Percentiles rank a stretch among this genome's conserved stretches.
Evolutionary conservation across 2,888 invertebrate genomes (phyloP).

Genomic region (Asteroscopus sphinx): DNA sequence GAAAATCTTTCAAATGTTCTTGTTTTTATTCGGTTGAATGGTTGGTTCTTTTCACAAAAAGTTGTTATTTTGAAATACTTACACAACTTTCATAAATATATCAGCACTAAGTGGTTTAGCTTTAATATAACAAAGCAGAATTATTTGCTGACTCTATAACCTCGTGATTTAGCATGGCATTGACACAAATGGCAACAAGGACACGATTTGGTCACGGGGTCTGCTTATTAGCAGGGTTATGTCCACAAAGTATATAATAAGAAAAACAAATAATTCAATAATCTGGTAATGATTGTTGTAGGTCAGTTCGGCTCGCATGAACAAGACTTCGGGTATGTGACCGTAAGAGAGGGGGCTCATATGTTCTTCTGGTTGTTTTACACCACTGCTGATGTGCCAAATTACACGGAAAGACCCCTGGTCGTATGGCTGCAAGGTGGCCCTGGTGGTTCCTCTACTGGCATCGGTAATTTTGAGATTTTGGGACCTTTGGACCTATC

Average conservation of each 20-base stretch:
- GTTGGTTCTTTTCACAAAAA: not conserved
- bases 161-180: constrained; percentile 14
- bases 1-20: too few relatives aligned
- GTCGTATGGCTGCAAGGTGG: constrained; percentile 97
- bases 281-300: constrained; percentile 50
- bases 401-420: constrained; percentile 92
- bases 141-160: constrained; percentile 1
- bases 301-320: constrained; percentile 90
- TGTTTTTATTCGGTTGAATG: too few relatives aligned
- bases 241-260: constrained; percentile 9
- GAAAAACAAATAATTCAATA: constrained; percentile 14
- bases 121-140: not conserved
- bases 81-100: not conserved
- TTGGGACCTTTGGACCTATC: constrained; percentile 93
- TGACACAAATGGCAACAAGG: constrained; percentile 17
- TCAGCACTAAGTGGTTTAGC: not conserved
- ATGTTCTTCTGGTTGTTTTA: constrained; percentile 97
- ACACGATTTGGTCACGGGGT: constrained; percentile 4
- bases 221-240: constrained; percentile 6
- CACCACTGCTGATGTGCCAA: constrained; percentile 90
- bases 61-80: not conserved
- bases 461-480: constrained; percentile 96
- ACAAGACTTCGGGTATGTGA: constrained; percentile 94
- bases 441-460: constrained; percentile 94
- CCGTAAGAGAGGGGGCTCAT: constrained; percentile 93